These are phyloP conservation scores for Mesaphorura yosii DNA, from an alignment of 1,140 invertebrate genomes.

Conservation along the genomic window DNA sequence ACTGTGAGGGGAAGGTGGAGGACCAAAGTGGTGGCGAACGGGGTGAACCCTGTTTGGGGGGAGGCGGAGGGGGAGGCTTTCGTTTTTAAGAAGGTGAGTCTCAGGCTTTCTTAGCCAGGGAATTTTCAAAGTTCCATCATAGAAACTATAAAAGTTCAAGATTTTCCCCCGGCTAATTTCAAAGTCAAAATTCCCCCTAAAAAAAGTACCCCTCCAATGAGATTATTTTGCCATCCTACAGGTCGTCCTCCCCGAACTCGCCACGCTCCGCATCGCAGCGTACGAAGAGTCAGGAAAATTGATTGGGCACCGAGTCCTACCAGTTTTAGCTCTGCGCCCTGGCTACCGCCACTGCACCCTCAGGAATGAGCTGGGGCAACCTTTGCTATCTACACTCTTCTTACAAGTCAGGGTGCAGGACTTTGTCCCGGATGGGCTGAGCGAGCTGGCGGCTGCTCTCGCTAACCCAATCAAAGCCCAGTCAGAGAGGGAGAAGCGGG, in stretches of 20 bases:
- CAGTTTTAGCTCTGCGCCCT: slow-evolving; percentile 88
- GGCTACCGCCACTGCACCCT: slow-evolving; percentile 81
- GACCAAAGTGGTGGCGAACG: slow-evolving; percentile 87
- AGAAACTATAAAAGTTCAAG: no score
- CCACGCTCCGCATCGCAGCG: slow-evolving; percentile 85
- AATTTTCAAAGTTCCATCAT: no score
- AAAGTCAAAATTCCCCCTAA: no score
- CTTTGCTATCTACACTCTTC: slow-evolving; percentile 79
- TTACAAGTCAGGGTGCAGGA: slow-evolving; percentile 87
- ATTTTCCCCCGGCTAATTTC: no score
- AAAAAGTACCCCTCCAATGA: no score
- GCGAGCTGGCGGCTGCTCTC: slow-evolving; percentile 82
- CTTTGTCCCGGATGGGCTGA: slow-evolving; percentile 89
- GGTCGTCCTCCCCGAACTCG: slow-evolving; percentile 94
- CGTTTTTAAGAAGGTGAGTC: slow-evolving; percentile 96
- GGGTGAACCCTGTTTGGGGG: slow-evolving; percentile 90
- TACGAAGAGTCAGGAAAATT: slow-evolving; percentile 92
- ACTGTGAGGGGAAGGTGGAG: slow-evolving; percentile 93
- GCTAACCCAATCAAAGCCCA: slow-evolving; percentile 97
- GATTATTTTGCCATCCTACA: no score
- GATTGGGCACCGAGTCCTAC: slow-evolving; percentile 90
- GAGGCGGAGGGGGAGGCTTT: slow-evolving; percentile 96
- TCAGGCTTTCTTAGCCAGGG: no score
- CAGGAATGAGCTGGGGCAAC: slow-evolving; percentile 86
- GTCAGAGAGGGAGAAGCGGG: slow-evolving; percentile 80